Evolutionary conservation across 2,113 vertebrate genomes (phyloP), one percentile per base, ranked within the genome.

Genomic region (Plectropomus leopardus): DNA sequence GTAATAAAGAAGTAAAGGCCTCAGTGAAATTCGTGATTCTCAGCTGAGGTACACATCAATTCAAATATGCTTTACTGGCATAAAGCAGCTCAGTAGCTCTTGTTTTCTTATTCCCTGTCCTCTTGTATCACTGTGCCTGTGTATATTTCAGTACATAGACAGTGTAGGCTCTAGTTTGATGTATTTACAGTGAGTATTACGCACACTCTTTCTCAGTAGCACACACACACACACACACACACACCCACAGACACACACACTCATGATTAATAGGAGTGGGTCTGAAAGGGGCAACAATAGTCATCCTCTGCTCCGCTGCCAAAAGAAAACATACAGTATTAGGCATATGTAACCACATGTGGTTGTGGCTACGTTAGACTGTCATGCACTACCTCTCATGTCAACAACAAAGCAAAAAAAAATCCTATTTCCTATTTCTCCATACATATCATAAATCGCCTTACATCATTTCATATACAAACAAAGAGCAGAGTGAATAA

Each of bases 381-480:
- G 69, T 60, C 64, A 73, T 76, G 76, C 53, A 72, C 76, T 53
- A 47, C 30, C 86, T 84, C 69, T 75, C 76, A 23, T 76, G 66
- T 88, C 74, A 76, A 69, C 55, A 83, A 81, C 34, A 78, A 65
- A 78, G 55, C 24, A 64, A 75, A 42, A 48, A 58, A 83, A 53
- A 59, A 5, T 11, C 11, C 7, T 4, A 26, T 75, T 69, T 72
- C 24, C 26, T n/a, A 47, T 75, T 42, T 54, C 67, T 16, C 23
- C 57, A 72, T 80, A 76, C 24, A 21, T 93, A 94, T 50, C 86
- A 93, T 91, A 94, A 90, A 94, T 86, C 81, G 72, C 91, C 84
- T 93, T 58, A 63, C 45, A 81, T 72, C 11, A 72, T 69, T 78
- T 65, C 54, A 72, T 65, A 57, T 36, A 42, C 45, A 82, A 69